Evolutionary conservation across 2,888 invertebrate species (phyloP).

Genomic region (Limnephilus lunatus): DNA sequence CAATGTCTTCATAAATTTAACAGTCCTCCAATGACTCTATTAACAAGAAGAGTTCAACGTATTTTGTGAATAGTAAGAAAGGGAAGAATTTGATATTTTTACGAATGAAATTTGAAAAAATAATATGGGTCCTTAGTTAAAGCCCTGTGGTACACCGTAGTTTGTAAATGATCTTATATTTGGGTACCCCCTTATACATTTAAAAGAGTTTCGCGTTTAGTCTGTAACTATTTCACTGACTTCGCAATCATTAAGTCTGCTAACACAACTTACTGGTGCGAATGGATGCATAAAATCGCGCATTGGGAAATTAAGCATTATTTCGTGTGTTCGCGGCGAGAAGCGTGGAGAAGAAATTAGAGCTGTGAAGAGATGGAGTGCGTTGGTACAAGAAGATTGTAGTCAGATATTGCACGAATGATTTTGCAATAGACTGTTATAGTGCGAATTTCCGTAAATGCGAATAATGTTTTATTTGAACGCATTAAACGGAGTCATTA

Average conservation of each 20-base stretch:
- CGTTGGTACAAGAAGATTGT: background rate
- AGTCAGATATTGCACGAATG: background rate
- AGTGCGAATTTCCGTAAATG: background rate
- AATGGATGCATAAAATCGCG: background rate
- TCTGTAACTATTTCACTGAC: background rate
- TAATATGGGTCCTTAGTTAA: too few relatives aligned
- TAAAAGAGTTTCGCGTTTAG: background rate
- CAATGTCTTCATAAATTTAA: too few relatives aligned
- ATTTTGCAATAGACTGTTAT: background rate
- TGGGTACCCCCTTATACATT: too few relatives aligned
- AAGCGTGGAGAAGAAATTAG: conserved; percentile 34
- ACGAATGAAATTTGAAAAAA: too few relatives aligned
- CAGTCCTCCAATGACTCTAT: too few relatives aligned
- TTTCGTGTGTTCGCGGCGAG: background rate
- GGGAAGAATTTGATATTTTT: too few relatives aligned
- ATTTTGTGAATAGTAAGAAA: too few relatives aligned
- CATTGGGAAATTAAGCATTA: conserved; percentile 2
- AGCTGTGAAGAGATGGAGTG: background rate
- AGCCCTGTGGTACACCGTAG: too few relatives aligned
- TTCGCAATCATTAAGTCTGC: background rate
- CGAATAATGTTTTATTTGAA: background rate
- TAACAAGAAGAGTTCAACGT: too few relatives aligned
- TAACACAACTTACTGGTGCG: background rate
- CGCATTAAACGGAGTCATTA: background rate
- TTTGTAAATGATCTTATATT: too few relatives aligned